Conservation (phyloP, 2,888 invertebrate genomes). For the Labia minor region DNA sequence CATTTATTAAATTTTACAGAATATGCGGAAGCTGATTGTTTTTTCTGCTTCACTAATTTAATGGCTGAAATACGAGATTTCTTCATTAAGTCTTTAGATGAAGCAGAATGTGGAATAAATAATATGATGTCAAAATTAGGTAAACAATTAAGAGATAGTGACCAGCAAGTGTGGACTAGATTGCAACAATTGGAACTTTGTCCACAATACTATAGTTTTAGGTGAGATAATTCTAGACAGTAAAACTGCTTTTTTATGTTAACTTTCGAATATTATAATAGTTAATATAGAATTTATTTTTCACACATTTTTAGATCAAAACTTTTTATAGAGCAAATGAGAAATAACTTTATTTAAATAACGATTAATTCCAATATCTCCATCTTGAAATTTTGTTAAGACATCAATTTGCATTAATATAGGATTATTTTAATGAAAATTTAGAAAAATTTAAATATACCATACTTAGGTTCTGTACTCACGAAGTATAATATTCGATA, state of each 20-base stretch:
- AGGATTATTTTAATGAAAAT: no score
- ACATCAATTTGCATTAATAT: no score
- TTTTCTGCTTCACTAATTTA: constrained; percentile 95
- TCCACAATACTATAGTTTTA: constrained; percentile 93
- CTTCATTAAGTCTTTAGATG: constrained; percentile 91
- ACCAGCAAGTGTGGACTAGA: constrained; percentile 62
- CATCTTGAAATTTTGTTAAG: no score
- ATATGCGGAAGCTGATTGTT: constrained; percentile 92
- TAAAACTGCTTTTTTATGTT: constrained; percentile 1
- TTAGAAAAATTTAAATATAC: no score
- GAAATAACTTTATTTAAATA: no score
- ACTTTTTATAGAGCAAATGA: no score
- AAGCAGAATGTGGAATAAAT: constrained; percentile 82
- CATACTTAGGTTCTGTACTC: no score
- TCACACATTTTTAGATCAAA: no score
- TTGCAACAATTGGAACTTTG: constrained; percentile 74
- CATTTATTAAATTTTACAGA: constrained; percentile 42
- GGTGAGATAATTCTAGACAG: constrained; percentile 44
- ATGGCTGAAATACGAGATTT: constrained; percentile 97
- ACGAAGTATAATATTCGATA: no score
- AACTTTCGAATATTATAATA: not conserved
- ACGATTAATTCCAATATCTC: no score
- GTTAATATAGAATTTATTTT: not conserved
- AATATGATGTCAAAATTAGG: constrained; percentile 78
- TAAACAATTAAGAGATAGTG: constrained; percentile 62